These are phyloP conservation scores for Pollenia labialis DNA, from an alignment of 2,888 invertebrate species.

Conservation along the genomic window DNA sequence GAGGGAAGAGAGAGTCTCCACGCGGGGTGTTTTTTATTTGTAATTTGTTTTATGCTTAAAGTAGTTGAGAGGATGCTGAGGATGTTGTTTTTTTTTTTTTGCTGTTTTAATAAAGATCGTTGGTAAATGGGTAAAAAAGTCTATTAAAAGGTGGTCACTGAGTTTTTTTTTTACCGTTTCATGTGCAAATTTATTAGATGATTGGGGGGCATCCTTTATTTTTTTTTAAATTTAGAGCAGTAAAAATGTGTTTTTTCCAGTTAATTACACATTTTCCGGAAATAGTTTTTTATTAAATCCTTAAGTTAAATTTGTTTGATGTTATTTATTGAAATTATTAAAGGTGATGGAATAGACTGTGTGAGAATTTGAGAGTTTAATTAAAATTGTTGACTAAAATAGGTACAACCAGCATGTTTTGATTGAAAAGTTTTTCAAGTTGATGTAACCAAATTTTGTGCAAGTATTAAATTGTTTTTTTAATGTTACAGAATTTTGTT, in stretches of 20 bases:
- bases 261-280: conserved; percentile 60
- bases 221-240: neutral
- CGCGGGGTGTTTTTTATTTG: conserved; percentile 46
- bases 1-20: conserved; percentile 59
- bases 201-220: conserved; percentile 68
- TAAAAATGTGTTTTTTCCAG: neutral
- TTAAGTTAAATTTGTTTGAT: conserved; percentile 23
- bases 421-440: no score
- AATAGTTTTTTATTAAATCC: conserved; percentile 21
- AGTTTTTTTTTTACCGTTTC: conserved; percentile 36
- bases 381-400: no score
- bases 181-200: conserved; percentile 50
- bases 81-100: conserved; percentile 46
- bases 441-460: no score
- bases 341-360: neutral
- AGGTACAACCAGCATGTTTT: no score
- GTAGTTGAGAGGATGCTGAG: conserved; percentile 72
- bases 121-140: conserved; percentile 22
- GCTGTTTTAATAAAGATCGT: conserved; percentile 14
- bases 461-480: no score
- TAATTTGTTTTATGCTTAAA: conserved; percentile 59
- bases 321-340: conserved; percentile 13
- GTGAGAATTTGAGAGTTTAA: no score
- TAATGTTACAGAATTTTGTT: no score
- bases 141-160: conserved; percentile 48